A percentile compares a stretch with the other conserved stretches of the same genome.
These are phyloP conservation scores for Stigmatopora nigra DNA, from an alignment of 2,113 vertebrate species.

Conservation along the genomic window DNA sequence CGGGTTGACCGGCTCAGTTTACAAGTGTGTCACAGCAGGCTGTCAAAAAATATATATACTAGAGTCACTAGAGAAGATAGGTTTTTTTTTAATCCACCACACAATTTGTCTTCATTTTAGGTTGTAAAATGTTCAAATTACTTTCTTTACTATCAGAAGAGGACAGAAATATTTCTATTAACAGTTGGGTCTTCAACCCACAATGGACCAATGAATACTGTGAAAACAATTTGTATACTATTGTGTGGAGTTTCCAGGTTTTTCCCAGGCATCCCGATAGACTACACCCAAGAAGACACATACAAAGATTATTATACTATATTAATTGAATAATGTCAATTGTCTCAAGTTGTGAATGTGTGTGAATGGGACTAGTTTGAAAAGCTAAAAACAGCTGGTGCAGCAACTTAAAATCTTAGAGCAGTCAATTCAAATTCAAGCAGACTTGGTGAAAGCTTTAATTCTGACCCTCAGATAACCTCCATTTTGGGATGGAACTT, in stretches of 20 bases:
- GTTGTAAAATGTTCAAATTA: too few relatives aligned
- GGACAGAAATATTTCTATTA: not conserved
- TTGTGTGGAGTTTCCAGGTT: too few relatives aligned
- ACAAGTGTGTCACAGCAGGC: not conserved
- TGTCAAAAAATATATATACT: not conserved
- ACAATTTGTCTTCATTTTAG: not conserved
- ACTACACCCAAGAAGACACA: too few relatives aligned
- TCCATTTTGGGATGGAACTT: conserved; percentile 6
- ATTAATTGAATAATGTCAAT: too few relatives aligned
- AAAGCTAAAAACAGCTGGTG: not conserved
- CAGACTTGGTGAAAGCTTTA: not conserved
- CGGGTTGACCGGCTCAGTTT: not conserved
- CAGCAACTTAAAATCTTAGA: not conserved
- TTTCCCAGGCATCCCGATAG: too few relatives aligned
- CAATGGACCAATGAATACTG: not conserved
- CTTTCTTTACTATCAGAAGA: not conserved
- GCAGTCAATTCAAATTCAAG: not conserved
- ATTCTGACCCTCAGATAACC: conserved; percentile 36
- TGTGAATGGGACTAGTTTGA: not conserved
- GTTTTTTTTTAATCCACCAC: not conserved
- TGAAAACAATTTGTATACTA: too few relatives aligned
- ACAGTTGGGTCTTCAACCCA: not conserved
- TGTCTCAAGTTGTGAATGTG: not conserved
- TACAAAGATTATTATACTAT: too few relatives aligned
- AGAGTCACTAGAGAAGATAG: not conserved